Evolutionary conservation across 1,140 invertebrate genomes (phyloP), one percentile per base, ranked within the genome.

Genomic region (Brachionus koreanus): DNA sequence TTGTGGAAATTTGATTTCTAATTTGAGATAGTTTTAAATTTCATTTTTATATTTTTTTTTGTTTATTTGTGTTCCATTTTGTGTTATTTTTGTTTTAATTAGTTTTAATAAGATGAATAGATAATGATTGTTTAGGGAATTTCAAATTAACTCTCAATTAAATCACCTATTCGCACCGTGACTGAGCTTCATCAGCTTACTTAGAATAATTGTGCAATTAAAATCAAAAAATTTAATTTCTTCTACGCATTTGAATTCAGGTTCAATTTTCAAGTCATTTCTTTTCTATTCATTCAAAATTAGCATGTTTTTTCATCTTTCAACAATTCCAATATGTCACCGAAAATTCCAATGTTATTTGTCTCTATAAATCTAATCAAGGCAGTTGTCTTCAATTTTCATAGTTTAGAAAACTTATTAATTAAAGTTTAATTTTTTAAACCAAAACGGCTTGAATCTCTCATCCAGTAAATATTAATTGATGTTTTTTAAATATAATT

Each of bases 1-100:
- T 69, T 69, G 65, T 69, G 65, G 65, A 69, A 69, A 69, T 69
- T 69, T 69, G 65, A 69, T 69, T 69, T 69, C 65, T 69, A 69
- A 33, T 39, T 19, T 16, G 13, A 69, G 65, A 69, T 69, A 69
- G 65, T 69, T 69, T 69, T 39, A 69, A 69, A 69, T 69, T 69
- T 69, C 65, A 69, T 69, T 69, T 39, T 69, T 42, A 43, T 69
- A 29, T 29, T 67, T 67, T 67, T 37, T n/a, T 69, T 69, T 69
- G 29, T 39, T 69, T 37, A 39, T 37, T 69, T 69, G 35, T 69
- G 33, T 69, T 37, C 12, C 33, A 69, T 39, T 69, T 69, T 69
- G 37, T 69, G 65, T 69, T 69, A 69, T 69, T 69, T 69, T 69
- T 69, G 65, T 69, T 69, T 69, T 69, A 69, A 69, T 69, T 69